Evolutionary conservation across 2,113 vertebrate species (phyloP).

Genomic region (Zosterops lateralis): DNA sequence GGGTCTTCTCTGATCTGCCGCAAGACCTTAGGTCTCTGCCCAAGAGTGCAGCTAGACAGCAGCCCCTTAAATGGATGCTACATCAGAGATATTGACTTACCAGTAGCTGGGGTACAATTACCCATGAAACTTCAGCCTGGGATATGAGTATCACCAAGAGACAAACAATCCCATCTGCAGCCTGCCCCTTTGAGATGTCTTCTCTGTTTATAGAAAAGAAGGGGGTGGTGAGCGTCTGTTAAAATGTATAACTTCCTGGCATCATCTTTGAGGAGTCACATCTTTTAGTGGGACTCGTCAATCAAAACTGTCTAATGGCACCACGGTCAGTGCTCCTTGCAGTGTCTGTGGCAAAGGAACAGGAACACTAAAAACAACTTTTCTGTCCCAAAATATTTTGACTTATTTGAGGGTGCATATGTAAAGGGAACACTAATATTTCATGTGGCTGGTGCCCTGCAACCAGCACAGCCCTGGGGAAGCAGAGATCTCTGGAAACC

Average conservation of each 20-base stretch:
- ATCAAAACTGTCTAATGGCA: background rate
- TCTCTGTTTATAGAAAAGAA: constrained; percentile 57
- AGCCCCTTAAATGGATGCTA: background rate
- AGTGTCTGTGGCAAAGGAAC: background rate
- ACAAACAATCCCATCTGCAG: constrained; percentile 54
- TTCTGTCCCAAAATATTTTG: background rate
- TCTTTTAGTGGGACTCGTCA: background rate
- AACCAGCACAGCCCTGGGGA: background rate
- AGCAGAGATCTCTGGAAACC: background rate
- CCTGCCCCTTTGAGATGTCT: background rate
- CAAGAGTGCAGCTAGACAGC: background rate
- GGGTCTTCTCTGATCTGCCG: background rate
- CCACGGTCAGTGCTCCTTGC: background rate
- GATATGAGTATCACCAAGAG: background rate
- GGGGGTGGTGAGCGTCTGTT: constrained; percentile 19
- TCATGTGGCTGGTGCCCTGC: background rate
- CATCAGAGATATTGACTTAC: constrained; percentile 37
- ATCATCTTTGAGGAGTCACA: background rate
- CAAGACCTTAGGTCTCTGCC: background rate
- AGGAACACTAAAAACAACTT: background rate
- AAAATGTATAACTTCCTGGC: background rate
- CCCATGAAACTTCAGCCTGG: background rate
- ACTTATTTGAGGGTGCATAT: background rate
- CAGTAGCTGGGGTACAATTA: background rate
- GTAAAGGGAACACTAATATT: background rate